phyloP scores from a whole-genome alignment of 2,797 vertebrate species.

The Eutrigla gurnardus region DNA sequence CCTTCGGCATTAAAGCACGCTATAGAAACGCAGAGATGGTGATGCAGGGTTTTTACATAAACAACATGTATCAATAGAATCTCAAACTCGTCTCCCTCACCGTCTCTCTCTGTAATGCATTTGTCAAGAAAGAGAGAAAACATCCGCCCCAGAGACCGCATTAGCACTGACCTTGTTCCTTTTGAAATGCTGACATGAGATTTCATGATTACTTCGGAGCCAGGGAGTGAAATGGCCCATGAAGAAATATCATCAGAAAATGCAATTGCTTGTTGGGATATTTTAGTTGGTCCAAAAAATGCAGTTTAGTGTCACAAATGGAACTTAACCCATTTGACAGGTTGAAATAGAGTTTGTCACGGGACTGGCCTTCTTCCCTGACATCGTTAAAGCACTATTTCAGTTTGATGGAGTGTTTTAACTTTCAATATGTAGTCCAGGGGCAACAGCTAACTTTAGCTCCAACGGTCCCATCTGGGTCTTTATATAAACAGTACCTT shows the following conservation, averaged over 20 bases:
- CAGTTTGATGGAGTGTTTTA: constrained; percentile 24
- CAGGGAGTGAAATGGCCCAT: constrained; percentile 49
- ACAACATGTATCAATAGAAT: constrained; percentile 41
- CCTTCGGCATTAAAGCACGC: not conserved
- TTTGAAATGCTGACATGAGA: constrained; percentile 51
- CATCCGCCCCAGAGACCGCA: constrained; percentile 38
- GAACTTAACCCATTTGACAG: constrained; percentile 26
- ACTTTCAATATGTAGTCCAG: constrained; percentile 56
- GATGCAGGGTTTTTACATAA: constrained; percentile 10
- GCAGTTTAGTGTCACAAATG: constrained; percentile 39
- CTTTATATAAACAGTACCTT: not conserved
- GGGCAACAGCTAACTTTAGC: constrained; percentile 21
- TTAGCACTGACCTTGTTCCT: constrained; percentile 50
- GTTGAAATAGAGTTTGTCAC: constrained; percentile 32
- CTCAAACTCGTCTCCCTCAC: constrained; percentile 9
- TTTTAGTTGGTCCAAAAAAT: constrained; percentile 37
- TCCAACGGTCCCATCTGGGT: not conserved
- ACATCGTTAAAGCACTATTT: constrained; percentile 32
- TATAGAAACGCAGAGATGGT: constrained; percentile 20
- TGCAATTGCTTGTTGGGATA: constrained; percentile 14
- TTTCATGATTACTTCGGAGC: constrained; percentile 42
- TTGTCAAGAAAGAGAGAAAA: constrained; percentile 6
- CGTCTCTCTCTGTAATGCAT: constrained; percentile 22
- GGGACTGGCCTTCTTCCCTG: constrained; percentile 23
- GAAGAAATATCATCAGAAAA: constrained; percentile 58